Evolutionary conservation across 2,888 invertebrate species (phyloP).

Genomic region (Alentia gelatinosa): DNA sequence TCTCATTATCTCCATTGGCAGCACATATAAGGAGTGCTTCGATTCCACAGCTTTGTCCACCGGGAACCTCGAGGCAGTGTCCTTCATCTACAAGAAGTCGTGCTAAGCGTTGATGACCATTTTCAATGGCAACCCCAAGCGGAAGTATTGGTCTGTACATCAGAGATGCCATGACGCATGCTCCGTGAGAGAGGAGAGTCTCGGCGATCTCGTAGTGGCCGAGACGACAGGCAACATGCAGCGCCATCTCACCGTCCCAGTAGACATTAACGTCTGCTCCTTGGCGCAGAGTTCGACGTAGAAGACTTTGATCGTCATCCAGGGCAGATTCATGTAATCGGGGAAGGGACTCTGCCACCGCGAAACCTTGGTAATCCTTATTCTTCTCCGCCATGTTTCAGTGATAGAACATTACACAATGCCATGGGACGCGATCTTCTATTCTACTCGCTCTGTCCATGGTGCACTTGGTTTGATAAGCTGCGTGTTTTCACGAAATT

Average conservation of each 20-base stretch:
- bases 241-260: not conserved
- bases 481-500: too few relatives aligned
- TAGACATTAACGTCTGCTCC: not conserved
- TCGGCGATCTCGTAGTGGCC: not conserved
- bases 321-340: not conserved
- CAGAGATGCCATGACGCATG: not conserved
- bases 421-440: too few relatives aligned
- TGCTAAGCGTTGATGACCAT: not conserved
- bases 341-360: not conserved
- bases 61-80: not conserved
- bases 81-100: not conserved
- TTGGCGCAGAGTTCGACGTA: not conserved
- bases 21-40: not conserved
- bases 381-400: not conserved
- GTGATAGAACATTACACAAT: too few relatives aligned
- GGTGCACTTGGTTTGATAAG: too few relatives aligned
- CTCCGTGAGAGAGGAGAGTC: not conserved
- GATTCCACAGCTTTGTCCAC: not conserved
- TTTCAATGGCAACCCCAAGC: not conserved
- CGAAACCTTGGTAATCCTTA: not conserved
- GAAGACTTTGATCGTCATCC: not conserved
- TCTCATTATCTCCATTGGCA: not conserved
- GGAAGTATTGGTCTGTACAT: not conserved
- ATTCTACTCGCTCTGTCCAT: too few relatives aligned
- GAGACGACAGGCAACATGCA: not conserved